Evolutionary conservation across 2,113 vertebrate species (phyloP), one percentile per base, ranked within the genome.

Genomic region (Dinomys branickii): DNA sequence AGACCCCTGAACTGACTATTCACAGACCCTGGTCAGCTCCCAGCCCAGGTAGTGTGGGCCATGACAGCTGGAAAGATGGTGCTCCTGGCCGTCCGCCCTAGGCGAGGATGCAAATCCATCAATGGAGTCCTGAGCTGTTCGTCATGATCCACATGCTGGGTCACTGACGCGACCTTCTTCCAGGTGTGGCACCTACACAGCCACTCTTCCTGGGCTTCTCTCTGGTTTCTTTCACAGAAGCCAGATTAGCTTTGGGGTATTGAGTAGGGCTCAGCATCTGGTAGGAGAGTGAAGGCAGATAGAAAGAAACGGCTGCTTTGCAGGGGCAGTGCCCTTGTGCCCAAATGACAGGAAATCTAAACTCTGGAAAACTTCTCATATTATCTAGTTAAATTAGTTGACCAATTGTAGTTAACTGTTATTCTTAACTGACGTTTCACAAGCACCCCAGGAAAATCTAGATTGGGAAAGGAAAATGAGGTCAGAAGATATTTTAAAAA

Each of bases 51-150:
- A 97, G 97, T 6, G 56, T 98, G n/a, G 98, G 98, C 97, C 98
- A 98, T 0, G 99, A 99, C 26, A 99, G 99, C 97, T 99, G 99
- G 99, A 99, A 99, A 97, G 99, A 99, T 91, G 99, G 99, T 97
- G 99, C 98, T 99, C 99, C 98, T 99, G 98, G 99, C 85, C 88
- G 17, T 91, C 97, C 94, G 59, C 26, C 26, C 11, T 52, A 97
- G 80, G 30, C 10, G 59, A 63, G 73, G 3, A 69, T 56, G 97
- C 98, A 94, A 98, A 96, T 73, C 81, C 97, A 91, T 92, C 97
- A 96, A 83, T 67, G 90, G 92, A 97, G 97, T 97, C 97, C 97
- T 87, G 84, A 80, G 81, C 67, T 97, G 96, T 98, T 98, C 96
- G 97, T 97, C 98, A 90, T 94, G 97, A 95, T 97, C 98, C 97